Evolutionary conservation across 2,888 invertebrate species (phyloP).

Genomic region (Drosophila histrio): DNA sequence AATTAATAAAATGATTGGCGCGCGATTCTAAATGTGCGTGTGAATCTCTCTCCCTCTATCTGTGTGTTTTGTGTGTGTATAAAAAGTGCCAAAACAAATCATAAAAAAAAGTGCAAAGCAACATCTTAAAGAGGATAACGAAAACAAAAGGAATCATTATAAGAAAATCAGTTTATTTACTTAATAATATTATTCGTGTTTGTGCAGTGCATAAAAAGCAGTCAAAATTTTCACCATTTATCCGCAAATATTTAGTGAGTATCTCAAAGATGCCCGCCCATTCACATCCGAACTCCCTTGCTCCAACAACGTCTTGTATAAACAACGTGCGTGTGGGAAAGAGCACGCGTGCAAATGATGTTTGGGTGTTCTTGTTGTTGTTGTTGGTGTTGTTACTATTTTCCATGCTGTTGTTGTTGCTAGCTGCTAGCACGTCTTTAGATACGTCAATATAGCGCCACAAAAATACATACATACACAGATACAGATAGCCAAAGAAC

Average conservation of each 20-base stretch:
- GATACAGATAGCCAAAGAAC: conserved; percentile 49
- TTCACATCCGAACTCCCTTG: conserved; percentile 6
- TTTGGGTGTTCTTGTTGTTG: conserved; percentile 40
- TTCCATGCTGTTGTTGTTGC: conserved; percentile 20
- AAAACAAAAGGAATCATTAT: conserved; percentile 1
- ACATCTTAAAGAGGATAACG: conserved; percentile 12
- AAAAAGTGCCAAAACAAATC: conserved; percentile 62
- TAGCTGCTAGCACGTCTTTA: conserved; percentile 69
- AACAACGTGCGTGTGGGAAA: conserved; percentile 67
- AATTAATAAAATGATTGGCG: conserved; percentile 53
- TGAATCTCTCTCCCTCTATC: background rate
- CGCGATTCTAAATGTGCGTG: conserved; percentile 17
- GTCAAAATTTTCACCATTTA: conserved; percentile 83
- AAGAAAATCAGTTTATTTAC: conserved; percentile 13
- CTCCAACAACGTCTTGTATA: conserved; percentile 34
- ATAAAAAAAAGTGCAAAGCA: conserved; percentile 33
- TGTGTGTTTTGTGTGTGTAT: conserved; percentile 2
- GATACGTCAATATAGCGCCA: conserved; percentile 72
- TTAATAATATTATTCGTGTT: conserved; percentile 36
- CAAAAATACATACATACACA: conserved; percentile 41
- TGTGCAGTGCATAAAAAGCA: conserved; percentile 62
- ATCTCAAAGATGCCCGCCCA: conserved; percentile 63
- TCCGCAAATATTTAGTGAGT: conserved; percentile 83
- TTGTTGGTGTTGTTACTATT: conserved; percentile 36
- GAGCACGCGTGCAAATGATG: conserved; percentile 80